These are phyloP conservation scores for Baccha elongata DNA, from an alignment of 2,888 invertebrate genomes.

Conservation along the genomic window DNA sequence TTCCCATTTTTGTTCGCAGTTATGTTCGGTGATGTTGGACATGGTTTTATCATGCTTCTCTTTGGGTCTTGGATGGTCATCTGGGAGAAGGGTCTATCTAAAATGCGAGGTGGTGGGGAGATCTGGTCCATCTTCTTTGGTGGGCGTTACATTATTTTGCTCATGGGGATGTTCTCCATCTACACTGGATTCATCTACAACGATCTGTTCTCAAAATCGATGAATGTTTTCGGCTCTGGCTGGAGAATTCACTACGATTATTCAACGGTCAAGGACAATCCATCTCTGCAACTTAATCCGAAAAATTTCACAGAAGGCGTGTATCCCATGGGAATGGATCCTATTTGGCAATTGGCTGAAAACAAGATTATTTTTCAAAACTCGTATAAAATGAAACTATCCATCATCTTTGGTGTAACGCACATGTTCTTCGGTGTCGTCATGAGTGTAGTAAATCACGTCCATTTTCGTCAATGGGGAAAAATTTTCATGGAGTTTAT, in stretches of 20 bases:
- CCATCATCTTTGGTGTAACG: constrained; percentile 94
- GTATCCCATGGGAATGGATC: constrained; percentile 91
- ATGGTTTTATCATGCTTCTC: constrained; percentile 91
- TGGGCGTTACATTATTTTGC: constrained; percentile 96
- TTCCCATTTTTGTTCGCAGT: constrained; percentile 98
- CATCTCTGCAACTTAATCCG: constrained; percentile 85
- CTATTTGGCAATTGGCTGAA: constrained; percentile 88
- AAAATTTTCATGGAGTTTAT: constrained; percentile 91
- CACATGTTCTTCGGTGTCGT: constrained; percentile 97
- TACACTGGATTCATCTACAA: constrained; percentile 99
- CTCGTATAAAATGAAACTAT: constrained; percentile 97
- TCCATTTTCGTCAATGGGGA: constrained; percentile 86
- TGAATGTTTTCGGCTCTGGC: constrained; percentile 95
- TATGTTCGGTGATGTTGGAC: constrained; percentile 98
- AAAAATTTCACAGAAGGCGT: constrained; percentile 82
- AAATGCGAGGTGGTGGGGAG: constrained; percentile 88
- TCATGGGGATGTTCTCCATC: constrained; percentile 98
- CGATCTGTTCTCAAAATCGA: constrained; percentile 95
- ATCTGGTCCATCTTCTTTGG: constrained; percentile 98
- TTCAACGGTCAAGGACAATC: constrained; percentile 81
- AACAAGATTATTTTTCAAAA: constrained; percentile 96
- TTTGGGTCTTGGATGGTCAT: constrained; percentile 92
- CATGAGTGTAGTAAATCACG: constrained; percentile 89
- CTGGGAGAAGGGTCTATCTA: constrained; percentile 88
- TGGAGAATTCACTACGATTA: constrained; percentile 87